Evolutionary conservation across 2,888 invertebrate species (phyloP), one percentile per base, ranked within the genome.

Genomic region (Steinernema hermaphroditum): DNA sequence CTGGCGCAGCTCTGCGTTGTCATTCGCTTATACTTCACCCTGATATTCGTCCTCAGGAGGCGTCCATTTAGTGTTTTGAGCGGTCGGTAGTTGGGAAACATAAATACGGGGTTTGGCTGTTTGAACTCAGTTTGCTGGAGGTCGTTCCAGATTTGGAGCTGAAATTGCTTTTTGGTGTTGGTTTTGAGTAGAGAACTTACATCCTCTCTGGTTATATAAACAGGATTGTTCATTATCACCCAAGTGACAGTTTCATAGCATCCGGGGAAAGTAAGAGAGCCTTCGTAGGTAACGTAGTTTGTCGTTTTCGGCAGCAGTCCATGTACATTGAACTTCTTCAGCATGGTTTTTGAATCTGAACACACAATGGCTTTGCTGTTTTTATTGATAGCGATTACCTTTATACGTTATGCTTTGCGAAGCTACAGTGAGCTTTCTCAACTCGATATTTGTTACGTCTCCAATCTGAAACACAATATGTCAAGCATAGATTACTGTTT

Each of bases 161-260:
- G 75, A 73, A 84, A 78, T 72, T 12, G 2, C n/a, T 6, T 22
- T 70, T 2, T 77, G 14, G 19, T 43, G 24, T 24, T 29, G n/a
- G 12, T 9, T 16, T 57, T 37, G 12, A 37, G 37, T 37, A n/a
- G n/a, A n/a, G 2, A 68, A 70, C 90, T 88, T 89, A 96, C 96
- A 92, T 96, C 95, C 88, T 94, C 93, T 87, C 92, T 92, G 81
- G 94, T 94, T 87, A 97, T 93, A 90, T 95, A 96, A 87, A 96
- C 93, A 77, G 96, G 96, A 88, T 94, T 95, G 90, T 97, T 97
- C 88, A 95, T 91, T 85, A 98, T 93, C 86, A 97, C 92, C 97
- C 97, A 98, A 75, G 96, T 94, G 46, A 96, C 94, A n/a, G 96
- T 96, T 89, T 98, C 97, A 92, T 96, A 94, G 89, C 97, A 98